Conservation (phyloP, 2,113 vertebrate species). For the Aix galericulata region DNA sequence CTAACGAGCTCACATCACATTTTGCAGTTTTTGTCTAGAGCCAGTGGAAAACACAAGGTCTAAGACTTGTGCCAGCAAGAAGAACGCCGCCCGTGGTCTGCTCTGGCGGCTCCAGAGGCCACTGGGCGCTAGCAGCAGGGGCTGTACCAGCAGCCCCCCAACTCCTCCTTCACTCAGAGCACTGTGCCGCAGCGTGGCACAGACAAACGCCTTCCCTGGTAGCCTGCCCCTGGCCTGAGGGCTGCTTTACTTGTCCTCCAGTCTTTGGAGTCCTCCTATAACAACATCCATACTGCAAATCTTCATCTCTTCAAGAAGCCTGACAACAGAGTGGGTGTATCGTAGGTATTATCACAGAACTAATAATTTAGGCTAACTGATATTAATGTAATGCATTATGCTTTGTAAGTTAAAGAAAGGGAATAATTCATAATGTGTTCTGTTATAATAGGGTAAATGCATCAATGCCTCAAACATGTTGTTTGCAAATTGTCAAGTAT, state of each 20-base stretch:
- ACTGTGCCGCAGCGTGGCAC: background rate
- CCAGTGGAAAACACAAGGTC: background rate
- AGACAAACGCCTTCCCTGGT: background rate
- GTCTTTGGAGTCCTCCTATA: background rate
- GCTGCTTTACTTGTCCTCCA: background rate
- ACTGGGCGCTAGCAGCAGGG: background rate
- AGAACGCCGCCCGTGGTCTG: background rate
- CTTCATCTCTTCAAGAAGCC: background rate
- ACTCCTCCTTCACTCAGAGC: background rate
- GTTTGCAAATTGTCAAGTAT: constrained; percentile 39
- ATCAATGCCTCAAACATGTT: background rate
- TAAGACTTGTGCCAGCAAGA: background rate
- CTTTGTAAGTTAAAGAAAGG: background rate
- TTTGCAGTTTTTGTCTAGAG: background rate
- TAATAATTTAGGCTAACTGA: background rate
- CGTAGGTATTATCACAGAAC: background rate
- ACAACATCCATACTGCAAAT: background rate
- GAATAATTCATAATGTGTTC: background rate
- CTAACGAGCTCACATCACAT: background rate
- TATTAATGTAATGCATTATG: background rate
- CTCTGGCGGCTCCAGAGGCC: background rate
- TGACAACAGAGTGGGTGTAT: background rate
- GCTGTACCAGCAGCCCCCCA: background rate
- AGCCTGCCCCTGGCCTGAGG: background rate
- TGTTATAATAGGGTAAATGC: background rate